These are phyloP conservation scores for Dendrolimus punctatus DNA, from an alignment of 1,140 invertebrate species.

Conservation along the genomic window DNA sequence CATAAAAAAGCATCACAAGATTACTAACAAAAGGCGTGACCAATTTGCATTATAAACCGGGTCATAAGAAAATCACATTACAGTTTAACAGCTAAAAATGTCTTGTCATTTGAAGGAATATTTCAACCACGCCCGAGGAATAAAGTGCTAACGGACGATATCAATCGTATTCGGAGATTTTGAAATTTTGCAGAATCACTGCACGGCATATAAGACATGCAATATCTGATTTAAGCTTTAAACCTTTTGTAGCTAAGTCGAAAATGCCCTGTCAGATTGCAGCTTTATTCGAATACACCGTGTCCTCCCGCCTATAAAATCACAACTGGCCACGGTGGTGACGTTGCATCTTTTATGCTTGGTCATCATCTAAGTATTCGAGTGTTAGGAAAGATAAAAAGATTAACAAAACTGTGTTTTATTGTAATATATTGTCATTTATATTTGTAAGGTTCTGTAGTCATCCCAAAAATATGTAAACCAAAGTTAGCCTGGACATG, in stretches of 20 bases:
- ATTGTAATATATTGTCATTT: no score
- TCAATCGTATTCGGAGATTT: conserved; percentile 15
- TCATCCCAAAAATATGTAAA: no score
- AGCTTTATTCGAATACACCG: no score
- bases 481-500: no score
- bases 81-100: conserved; percentile 13
- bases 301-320: conserved; percentile 18
- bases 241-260: no score
- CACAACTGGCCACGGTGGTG: conserved; percentile 15
- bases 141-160: conserved; percentile 21
- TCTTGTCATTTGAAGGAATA: conserved; percentile 16
- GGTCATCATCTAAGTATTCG: conserved; percentile 12
- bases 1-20: no score
- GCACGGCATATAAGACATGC: conserved; percentile 2
- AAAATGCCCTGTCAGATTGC: no score
- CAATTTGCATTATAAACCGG: no score
- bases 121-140: conserved; percentile 19
- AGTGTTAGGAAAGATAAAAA: background rate
- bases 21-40: no score
- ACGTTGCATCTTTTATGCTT: conserved; percentile 12
- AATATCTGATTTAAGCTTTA: no score
- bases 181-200: conserved; percentile 20
- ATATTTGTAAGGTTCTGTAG: no score
- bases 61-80: conserved; percentile 5
- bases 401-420: background rate